Base-by-base conservation (phyloP, 1,140 invertebrate species). In the Homalodisca vitripennis region DNA sequence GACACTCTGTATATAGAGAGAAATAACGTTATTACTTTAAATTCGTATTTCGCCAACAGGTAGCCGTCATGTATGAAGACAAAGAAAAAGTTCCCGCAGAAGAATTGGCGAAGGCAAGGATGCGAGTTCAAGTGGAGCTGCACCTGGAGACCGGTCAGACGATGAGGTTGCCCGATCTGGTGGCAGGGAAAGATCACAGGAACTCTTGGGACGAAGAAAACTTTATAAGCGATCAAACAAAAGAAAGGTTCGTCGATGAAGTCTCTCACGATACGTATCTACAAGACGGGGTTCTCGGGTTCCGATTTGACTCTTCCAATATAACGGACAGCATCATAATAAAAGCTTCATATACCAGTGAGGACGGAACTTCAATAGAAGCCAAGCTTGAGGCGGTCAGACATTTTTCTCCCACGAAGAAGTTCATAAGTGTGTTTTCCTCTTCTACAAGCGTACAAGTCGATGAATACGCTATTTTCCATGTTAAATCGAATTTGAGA, bases 391-490 rank as follows among this genome's bases (percentile, higher is more conserved):
- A 72, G 29, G 77, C 76, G 48, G 71, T 77, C 14, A 70, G 77
- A 1, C 72, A 74, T 26, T 75, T 75, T 67, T 78, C 79, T 1
- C 72, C 74, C 22, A 67, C 72, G 22, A 73, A 73, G 48, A 75
- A 78, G 64, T 78, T 77, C 67, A 71, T 84, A 0, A 77, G 75
- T 30, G 76, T 84, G 0, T 74, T 75, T 53, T 78, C 80, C 1
- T 80, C 76, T 65, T 79, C 78, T 26, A 64, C 64, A 3, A 70
- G 76, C 29, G 76, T 78, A 13, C 67, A 70, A 13, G 76, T 81
- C 3, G 80, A 79, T 24, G 78, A 84, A 73, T 84, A 80, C 75
- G 81, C 78, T 0, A 75, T 83, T 27, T 78, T 85, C 68, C 83
- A 84, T 72, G 79, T 84, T 0, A 77, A 77, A 66, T 72, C 78